These are phyloP conservation scores for Sericinus montela DNA, from an alignment of 2,888 invertebrate species.

Conservation along the genomic window DNA sequence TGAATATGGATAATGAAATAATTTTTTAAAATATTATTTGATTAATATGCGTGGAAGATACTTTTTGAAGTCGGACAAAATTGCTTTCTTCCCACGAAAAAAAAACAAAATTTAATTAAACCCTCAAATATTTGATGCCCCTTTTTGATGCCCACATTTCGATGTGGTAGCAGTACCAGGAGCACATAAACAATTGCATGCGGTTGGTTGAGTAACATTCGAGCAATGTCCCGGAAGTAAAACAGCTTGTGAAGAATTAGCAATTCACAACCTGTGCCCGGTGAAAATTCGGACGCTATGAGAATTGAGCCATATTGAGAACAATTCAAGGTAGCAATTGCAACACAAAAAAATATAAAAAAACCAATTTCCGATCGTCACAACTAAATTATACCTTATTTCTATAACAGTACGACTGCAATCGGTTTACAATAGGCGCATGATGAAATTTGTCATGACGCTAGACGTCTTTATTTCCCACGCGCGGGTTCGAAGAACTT, in stretches of 20 bases:
- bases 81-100: too few relatives aligned
- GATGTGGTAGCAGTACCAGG: conserved; percentile 20
- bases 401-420: conserved; percentile 10
- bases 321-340: background rate
- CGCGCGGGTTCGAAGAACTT: conserved; percentile 33
- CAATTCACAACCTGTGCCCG: conserved; percentile 29
- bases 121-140: too few relatives aligned
- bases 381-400: conserved; percentile 21
- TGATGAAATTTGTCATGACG: conserved; percentile 17
- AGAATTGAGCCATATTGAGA: conserved; percentile 2
- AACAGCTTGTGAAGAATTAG: conserved; percentile 32
- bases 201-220: conserved; percentile 12
- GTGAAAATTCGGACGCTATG: background rate
- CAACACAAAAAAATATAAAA: background rate
- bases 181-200: conserved; percentile 16
- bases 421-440: background rate
- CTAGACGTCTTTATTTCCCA: conserved; percentile 33
- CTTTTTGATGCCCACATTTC: too few relatives aligned
- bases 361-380: background rate
- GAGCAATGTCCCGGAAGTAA: conserved; percentile 31
- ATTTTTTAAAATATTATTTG: too few relatives aligned
- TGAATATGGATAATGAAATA: too few relatives aligned
- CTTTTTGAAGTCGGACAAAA: too few relatives aligned
- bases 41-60: too few relatives aligned
- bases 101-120: too few relatives aligned